Evolutionary conservation across 2,888 invertebrate species (phyloP).

Genomic region (Slavum lentiscoides): DNA sequence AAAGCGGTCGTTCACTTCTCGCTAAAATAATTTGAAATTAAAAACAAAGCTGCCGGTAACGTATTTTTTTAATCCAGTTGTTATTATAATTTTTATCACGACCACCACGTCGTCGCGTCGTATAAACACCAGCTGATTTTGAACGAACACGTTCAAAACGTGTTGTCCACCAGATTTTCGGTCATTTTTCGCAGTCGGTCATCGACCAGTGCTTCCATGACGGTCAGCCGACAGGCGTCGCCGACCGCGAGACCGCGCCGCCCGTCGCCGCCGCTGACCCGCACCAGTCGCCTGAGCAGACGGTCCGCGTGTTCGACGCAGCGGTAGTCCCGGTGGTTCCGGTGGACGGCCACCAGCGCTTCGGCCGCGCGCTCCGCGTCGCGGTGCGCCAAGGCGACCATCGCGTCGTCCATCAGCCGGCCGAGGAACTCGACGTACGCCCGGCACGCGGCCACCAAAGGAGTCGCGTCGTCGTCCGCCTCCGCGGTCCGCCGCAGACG

Average conservation of each 20-base stretch:
- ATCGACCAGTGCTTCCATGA: not conserved
- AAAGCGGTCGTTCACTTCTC: too few species aligned
- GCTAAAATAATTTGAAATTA: too few species aligned
- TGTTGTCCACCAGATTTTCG: conserved; percentile 13
- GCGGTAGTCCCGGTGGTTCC: not conserved
- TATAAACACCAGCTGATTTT: too few species aligned
- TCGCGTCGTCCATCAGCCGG: conserved; percentile 8
- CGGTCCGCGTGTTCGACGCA: not conserved
- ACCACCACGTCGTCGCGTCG: too few species aligned
- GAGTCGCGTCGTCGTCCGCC: not conserved
- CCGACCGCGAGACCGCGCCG: not conserved
- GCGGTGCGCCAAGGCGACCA: not conserved
- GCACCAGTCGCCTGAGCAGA: not conserved
- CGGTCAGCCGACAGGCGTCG: not conserved
- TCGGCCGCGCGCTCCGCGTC: not conserved
- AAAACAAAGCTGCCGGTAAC: too few species aligned
- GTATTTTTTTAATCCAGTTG: too few species aligned
- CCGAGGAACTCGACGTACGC: not conserved
- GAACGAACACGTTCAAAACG: not conserved
- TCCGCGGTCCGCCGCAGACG: not conserved
- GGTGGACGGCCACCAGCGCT: not conserved
- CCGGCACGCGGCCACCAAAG: not conserved
- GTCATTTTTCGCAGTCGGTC: not conserved
- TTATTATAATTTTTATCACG: too few species aligned
- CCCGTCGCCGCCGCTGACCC: not conserved